These are phyloP conservation scores for Callitettix versicolor DNA, from an alignment of 1,140 invertebrate species.

Conservation along the genomic window DNA sequence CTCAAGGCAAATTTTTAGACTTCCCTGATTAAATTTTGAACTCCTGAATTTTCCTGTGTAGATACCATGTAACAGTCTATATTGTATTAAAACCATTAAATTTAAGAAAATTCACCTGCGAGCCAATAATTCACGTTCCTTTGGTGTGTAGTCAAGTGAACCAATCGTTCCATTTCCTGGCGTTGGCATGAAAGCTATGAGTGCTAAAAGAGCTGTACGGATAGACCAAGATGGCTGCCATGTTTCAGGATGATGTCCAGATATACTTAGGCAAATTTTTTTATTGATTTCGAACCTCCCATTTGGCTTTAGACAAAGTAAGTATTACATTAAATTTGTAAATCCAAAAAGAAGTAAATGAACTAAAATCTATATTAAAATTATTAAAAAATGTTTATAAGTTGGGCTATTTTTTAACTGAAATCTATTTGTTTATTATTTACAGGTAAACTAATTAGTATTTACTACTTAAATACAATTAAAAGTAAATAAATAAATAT, in stretches of 20 bases:
- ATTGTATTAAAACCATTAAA: no score
- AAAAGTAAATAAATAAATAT: no score
- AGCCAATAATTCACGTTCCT: slow-evolving; percentile 56
- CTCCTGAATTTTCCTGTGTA: no score
- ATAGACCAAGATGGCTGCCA: slow-evolving; percentile 97
- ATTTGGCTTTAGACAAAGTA: slow-evolving; percentile 60
- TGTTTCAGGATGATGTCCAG: slow-evolving; percentile 93
- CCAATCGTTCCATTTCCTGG: slow-evolving; percentile 80
- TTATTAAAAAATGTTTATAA: no score
- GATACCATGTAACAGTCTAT: no score
- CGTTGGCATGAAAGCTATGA: slow-evolving; percentile 92
- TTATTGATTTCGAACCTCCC: slow-evolving; percentile 89
- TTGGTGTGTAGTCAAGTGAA: slow-evolving; percentile 73
- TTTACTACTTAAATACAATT: no score
- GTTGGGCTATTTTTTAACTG: no score
- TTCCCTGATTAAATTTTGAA: no score
- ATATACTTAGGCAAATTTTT: slow-evolving; percentile 94
- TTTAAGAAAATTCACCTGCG: background rate
- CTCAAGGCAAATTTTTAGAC: no score
- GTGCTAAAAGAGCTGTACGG: slow-evolving; percentile 79
- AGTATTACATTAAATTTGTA: background rate
- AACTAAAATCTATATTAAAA: no score
- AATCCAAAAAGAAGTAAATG: background rate
- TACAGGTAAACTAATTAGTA: no score
- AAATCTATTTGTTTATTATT: no score